Base-by-base conservation (phyloP, 2,888 invertebrate species). In the Cheilosia impressa region DNA sequence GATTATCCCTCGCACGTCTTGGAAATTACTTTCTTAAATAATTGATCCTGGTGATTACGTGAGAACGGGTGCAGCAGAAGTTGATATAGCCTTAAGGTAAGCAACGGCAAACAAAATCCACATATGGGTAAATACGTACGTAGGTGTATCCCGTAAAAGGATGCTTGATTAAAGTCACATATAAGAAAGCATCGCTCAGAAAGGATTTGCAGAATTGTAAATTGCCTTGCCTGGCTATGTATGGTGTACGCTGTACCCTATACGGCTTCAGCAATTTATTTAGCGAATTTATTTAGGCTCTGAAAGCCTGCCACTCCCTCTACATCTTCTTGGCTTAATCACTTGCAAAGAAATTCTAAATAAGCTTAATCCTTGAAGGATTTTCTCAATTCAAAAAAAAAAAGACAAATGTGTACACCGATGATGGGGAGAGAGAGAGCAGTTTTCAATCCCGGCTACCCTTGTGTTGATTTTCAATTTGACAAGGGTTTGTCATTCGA, bases 1-100 rank as follows among this genome's bases (percentile, higher is more conserved):
- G 77, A 85, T 85, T 85, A 85, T 77, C 81, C 85, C 76, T 72
- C 62, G 81, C 81, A 85, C 68, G 81, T 76, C 85, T 72, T 85
- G 62, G 57, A 85, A 85, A 85, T 85, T 85, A 85, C 85, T 77
- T 81, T 85, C 81, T 81, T 85, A 81, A 85, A 85, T 85, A 85
- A 85, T 85, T 85, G 85, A 85, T 85, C 85, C 66, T 58, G 77
- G 80, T 81, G 85, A 81, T 85, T 85, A 85, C 63, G 80, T 66
- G 75, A 71, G 47, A 81, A 85, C 43, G 76, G 76, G 38, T 85
- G 76, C 76, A 81, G 27, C 58, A 65, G 53, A 80, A 55, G 69
- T 72, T 53, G 63, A 53, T 65, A 78, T 73, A 45, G 76, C 85
- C 77, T 58, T 77, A 77, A 85, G 85, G 85, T 81, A 81, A 81